Evolutionary conservation across 2,888 invertebrate genomes (phyloP), one percentile per base, ranked within the genome.

Genomic region (Stenotaenia linearis): DNA sequence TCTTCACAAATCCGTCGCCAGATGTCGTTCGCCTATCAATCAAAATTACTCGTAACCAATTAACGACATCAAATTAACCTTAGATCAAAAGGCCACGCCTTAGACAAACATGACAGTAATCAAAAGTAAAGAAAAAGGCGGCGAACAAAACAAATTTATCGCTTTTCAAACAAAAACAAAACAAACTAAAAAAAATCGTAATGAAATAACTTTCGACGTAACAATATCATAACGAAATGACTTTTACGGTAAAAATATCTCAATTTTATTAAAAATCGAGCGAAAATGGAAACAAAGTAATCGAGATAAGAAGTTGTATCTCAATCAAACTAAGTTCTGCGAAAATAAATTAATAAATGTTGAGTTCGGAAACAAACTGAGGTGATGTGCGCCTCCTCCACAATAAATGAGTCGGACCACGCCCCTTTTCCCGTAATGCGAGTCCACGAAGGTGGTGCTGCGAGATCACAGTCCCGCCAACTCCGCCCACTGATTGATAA

Each of bases 401-500:
- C 56, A 56, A 56, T 21, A 56, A 56, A 56, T 56, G 56, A 56
- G 21, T 18, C 6, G 56, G 21, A 56, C 56, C 56, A 56, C 56
- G 56, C 56, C 56, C 10, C 56, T 21, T 18, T 4, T 18, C 21
- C 56, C 56, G 56, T 56, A 56, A 56, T 56, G 21, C 6, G 56
- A 23, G 56, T 56, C 56, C 56, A 21, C 56, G 56, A 56, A 56
- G 56, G 56, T 56, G 56, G 56, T 56, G 56, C 56, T 56, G 56
- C 56, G 21, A 56, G 56, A 56, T 56, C 56, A 56, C 56, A 56
- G 56, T 56, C 56, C 56, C 56, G 56, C 56, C 56, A 56, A 56
- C 56, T 56, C 56, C 56, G 56, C 56, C 56, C 56, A 56, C 56
- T 56, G 56, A 56, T 56, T 56, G 56, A 56, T 56, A 56, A 56